Base-by-base conservation (phyloP, 2,888 invertebrate species). In the Rhagonycha lutea region DNA sequence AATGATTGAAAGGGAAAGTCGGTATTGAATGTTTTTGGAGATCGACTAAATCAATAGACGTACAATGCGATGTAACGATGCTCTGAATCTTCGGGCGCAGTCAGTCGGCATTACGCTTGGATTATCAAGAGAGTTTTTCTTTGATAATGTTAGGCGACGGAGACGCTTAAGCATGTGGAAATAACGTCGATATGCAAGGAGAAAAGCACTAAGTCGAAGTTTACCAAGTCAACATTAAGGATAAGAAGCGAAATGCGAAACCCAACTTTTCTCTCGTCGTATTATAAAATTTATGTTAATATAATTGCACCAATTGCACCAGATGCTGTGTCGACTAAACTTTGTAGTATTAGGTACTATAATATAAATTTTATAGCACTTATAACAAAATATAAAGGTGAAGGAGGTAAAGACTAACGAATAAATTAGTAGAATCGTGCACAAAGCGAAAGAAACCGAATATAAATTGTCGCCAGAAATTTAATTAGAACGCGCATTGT, bases 51-150 rank as follows among this genome's bases (percentile, higher is more conserved):
- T 32, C 32, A 32, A 32, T 32, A 32, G 32, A 32, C 32, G 32
- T 32, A 32, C 32, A 32, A 32, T 32, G 32, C 32, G 32, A 32
- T 32, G 32, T 69, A 71, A 74, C 73, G 68, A 77, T 72, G 72
- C 70, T 63, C 63, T 69, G 72, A 72, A 72, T 82, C 81, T 81
- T 79, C 79, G 80, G 81, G 83, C 83, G 82, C 32, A 32, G 32
- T 32, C 80, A 82, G 80, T 80, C 83, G 84, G 83, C 79, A 82
- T 80, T 82, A 85, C 84, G 86, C 84, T 85, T 83, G 83, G 85
- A 83, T 86, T 85, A 83, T 86, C 86, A 86, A 86, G 85, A 83
- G 84, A 83, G 81, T 79, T 82, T 82, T 83, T 84, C 84, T 85
- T 85, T 83, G 84, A 72, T 80, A 81, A 82, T 79, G 82, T 82